phyloP scores from a whole-genome alignment of 2,797 vertebrate genomes.

The Allobates femoralis region DNA sequence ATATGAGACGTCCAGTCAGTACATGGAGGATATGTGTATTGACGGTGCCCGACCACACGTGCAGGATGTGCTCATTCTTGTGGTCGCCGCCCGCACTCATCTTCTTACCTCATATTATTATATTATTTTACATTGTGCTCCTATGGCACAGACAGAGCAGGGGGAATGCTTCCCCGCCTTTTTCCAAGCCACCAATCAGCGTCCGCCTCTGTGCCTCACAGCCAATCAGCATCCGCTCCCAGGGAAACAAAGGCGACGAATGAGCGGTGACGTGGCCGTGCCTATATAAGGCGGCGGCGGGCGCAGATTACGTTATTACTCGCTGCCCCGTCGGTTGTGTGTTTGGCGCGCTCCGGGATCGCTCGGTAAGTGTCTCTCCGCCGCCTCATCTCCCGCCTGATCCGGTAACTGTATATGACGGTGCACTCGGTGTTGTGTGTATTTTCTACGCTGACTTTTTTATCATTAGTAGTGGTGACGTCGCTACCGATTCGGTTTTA shows the following conservation, averaged over 20 bases:
- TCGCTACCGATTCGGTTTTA: conserved; percentile 11
- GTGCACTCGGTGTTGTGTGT: fast-evolving
- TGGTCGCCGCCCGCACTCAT: too few relatives aligned
- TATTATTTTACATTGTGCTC: conserved; percentile 34
- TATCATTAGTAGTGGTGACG: background rate
- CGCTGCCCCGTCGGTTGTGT: conserved; percentile 37
- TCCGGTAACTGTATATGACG: background rate
- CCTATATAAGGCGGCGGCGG: conserved; percentile 47
- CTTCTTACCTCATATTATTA: background rate
- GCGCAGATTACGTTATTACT: conserved; percentile 24
- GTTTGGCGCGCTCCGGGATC: background rate
- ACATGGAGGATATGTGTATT: too few relatives aligned
- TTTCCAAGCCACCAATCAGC: conserved; percentile 21
- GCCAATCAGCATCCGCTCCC: conserved; percentile 25
- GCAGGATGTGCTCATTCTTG: too few relatives aligned
- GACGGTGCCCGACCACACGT: too few relatives aligned
- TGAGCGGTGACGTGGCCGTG: conserved; percentile 12
- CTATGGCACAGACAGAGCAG: background rate
- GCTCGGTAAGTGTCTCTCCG: conserved; percentile 41
- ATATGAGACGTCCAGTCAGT: too few relatives aligned
- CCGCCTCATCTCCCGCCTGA: background rate
- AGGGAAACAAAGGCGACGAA: conserved; percentile 34
- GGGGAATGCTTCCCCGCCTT: conserved; percentile 10
- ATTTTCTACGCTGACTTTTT: background rate
- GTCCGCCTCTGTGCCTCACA: background rate